Conservation (phyloP, 92 coral and sea anemone genomes). For the Epizoanthus scotinus region DNA sequence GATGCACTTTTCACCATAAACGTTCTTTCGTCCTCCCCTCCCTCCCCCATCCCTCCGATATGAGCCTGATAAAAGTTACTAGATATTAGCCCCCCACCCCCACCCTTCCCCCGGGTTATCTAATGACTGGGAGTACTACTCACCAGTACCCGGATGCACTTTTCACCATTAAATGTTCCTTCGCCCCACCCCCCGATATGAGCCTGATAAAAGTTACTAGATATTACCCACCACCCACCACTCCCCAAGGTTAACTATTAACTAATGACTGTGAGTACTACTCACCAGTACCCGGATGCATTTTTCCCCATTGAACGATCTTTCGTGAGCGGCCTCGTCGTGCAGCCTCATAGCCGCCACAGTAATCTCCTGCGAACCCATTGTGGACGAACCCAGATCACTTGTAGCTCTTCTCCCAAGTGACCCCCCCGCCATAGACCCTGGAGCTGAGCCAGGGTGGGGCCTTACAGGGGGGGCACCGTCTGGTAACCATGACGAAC, state of each 20-base stretch:
- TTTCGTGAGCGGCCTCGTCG: conserved; percentile 70
- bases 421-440: conserved; percentile 75
- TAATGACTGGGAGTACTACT: conserved; percentile 42
- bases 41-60: too few species aligned
- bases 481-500: conserved; percentile 66
- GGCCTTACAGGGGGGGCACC: conserved; percentile 76
- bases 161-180: conserved; percentile 78
- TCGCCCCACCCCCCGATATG: too few species aligned
- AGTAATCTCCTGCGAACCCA: conserved; percentile 93
- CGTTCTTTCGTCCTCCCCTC: too few species aligned
- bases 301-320: conserved; percentile 82
- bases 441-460: conserved; percentile 75
- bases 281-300: conserved; percentile 90
- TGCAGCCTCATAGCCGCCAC: conserved; percentile 71
- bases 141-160: conserved; percentile 86
- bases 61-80: too few species aligned
- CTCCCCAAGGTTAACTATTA: too few species aligned
- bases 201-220: too few species aligned
- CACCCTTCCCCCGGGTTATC: too few species aligned
- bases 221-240: too few species aligned
- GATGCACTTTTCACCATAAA: too few species aligned
- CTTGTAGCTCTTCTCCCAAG: conserved; percentile 90
- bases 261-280: too few species aligned
- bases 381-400: conserved; percentile 91
- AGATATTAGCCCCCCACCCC: too few species aligned